Evolutionary conservation across 2,797 vertebrate genomes (phyloP).

Genomic region (Lophotriccus pileatus): DNA sequence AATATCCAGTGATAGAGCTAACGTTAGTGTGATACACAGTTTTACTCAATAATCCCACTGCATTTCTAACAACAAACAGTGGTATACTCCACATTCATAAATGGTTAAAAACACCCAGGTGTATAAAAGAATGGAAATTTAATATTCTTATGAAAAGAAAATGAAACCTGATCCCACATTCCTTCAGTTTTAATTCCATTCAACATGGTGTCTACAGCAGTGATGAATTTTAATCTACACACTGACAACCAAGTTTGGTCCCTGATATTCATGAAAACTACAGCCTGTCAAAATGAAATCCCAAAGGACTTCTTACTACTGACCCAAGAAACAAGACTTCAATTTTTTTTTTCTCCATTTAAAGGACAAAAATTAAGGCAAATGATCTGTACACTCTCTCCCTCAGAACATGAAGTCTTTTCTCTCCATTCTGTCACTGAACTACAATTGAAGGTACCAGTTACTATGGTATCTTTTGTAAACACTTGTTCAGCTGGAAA

Average conservation of each 20-base stretch:
- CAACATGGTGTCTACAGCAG: neutral
- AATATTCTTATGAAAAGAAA: neutral
- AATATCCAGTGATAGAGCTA: conserved; percentile 69
- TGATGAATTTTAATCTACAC: neutral
- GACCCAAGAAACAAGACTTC: neutral
- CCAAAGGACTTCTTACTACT: neutral
- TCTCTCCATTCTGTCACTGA: conserved; percentile 3
- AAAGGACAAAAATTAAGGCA: conserved; percentile 13
- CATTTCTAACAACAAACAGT: conserved; percentile 27
- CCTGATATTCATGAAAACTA: neutral
- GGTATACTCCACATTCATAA: neutral
- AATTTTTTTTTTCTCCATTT: neutral
- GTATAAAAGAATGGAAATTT: neutral
- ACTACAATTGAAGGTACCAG: neutral
- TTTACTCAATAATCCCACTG: conserved; percentile 46
- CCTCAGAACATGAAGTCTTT: neutral
- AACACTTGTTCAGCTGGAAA: neutral
- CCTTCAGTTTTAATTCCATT: neutral
- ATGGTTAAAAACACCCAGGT: neutral
- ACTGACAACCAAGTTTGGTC: neutral
- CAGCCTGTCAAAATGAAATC: neutral
- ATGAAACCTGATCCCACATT: neutral
- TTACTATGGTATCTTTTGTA: conserved; percentile 46
- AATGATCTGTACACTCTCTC: neutral
- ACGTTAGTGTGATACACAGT: conserved; percentile 63